These are phyloP conservation scores for Cheiracanthium punctorium DNA, from an alignment of 2,888 invertebrate species.

Conservation along the genomic window DNA sequence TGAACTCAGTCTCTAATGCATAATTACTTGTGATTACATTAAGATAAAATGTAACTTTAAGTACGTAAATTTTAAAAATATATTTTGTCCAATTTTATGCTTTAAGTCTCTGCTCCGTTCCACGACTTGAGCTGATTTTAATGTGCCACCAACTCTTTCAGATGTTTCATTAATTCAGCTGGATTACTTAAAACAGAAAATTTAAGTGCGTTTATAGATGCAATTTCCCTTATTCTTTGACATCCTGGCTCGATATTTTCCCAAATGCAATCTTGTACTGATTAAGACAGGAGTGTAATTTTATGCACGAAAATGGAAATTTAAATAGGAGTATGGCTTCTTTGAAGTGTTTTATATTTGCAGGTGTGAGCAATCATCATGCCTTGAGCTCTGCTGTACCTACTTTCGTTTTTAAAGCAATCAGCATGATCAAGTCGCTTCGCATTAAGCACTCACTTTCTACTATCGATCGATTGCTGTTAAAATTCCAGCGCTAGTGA, in stretches of 20 bases:
- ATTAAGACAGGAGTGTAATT: background rate
- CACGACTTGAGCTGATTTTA: too few relatives aligned
- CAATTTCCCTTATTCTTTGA: background rate
- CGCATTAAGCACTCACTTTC: slow-evolving; percentile 4
- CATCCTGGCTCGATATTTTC: background rate
- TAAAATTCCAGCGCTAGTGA: slow-evolving; percentile 4
- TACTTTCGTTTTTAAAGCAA: slow-evolving; percentile 3
- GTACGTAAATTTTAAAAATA: too few relatives aligned
- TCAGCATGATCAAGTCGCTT: background rate
- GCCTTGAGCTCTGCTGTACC: background rate
- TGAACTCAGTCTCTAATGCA: too few relatives aligned
- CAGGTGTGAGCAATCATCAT: background rate
- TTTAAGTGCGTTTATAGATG: background rate
- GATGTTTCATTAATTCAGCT: background rate
- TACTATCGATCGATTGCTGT: slow-evolving; percentile 18
- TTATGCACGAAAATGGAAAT: background rate
- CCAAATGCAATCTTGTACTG: background rate
- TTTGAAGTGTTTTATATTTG: background rate
- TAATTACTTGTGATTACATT: too few relatives aligned
- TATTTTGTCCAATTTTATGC: too few relatives aligned
- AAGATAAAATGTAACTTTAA: too few relatives aligned
- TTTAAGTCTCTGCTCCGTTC: too few relatives aligned
- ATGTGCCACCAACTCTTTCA: too few relatives aligned
- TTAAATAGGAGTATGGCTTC: background rate
- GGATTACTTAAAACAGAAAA: background rate